Conservation (phyloP, 2,888 invertebrate genomes). For the Eilema depressum region DNA sequence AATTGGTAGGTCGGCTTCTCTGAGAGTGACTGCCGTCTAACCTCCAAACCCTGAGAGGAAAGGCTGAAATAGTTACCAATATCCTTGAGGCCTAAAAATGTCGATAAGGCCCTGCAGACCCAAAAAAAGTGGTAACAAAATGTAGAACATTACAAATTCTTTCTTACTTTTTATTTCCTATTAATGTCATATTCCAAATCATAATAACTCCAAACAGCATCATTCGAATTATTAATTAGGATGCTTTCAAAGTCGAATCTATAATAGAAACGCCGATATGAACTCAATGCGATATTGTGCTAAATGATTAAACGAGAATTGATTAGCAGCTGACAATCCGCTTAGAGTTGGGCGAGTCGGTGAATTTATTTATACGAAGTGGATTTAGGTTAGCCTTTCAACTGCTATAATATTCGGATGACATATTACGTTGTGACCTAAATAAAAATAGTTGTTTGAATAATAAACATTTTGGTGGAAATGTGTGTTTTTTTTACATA, state of each 20-base stretch:
- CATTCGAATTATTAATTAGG: background rate
- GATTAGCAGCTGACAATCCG: constrained; percentile 1
- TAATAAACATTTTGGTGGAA: background rate
- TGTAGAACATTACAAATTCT: too few species aligned
- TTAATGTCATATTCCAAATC: background rate
- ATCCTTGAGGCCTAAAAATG: too few species aligned
- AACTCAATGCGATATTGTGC: constrained; percentile 3
- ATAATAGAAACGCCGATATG: background rate
- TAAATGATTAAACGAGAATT: constrained; percentile 18
- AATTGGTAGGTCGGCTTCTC: too few species aligned
- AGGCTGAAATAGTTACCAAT: too few species aligned
- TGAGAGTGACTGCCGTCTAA: too few species aligned
- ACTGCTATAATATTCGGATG: background rate
- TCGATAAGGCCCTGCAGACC: too few species aligned
- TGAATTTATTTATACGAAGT: constrained; percentile 1
- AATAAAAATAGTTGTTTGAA: background rate
- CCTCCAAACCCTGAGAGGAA: too few species aligned
- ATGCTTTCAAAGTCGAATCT: constrained; percentile 6
- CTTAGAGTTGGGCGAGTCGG: background rate
- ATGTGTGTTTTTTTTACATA: too few species aligned
- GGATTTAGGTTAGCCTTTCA: background rate
- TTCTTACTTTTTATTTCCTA: too few species aligned
- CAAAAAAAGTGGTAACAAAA: too few species aligned
- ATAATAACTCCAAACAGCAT: constrained; percentile 6
- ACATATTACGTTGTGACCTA: background rate